Base-by-base conservation (phyloP, 2,888 invertebrate species). In the Dasysyrphus albostriatus region DNA sequence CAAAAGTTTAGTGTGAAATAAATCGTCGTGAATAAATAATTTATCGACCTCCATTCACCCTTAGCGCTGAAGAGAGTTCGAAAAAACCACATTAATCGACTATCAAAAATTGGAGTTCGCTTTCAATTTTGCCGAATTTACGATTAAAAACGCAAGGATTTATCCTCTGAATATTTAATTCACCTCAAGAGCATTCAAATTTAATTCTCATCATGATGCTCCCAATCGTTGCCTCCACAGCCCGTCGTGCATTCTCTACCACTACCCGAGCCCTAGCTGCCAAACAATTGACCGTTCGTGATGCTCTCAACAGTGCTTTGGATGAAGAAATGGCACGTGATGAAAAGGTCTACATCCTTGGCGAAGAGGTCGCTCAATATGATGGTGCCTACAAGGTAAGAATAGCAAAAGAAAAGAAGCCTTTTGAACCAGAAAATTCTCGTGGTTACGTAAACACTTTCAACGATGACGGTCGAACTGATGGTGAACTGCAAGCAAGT, bases 291-390 rank as follows among this genome's bases (percentile, higher is more conserved):
- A 98, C 98, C 6, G 98, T 99, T 3, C 94, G 99, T 91, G 99
- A 99, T 95, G 99, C 99, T 78, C 93, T 99, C 74, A 99, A 99
- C 93, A 94, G 96, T 81, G 99, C 99, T 0, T 94, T 99, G 91
- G 99, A 99, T 92, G 99, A 99, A 92, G 99, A 99, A 94, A 96
- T 99, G 95, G 96, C 96, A 90, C 94, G 96, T 83, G 99, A 99
- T 92, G 98, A 98, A 42, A 94, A 94, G 83, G 98, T 98, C 0
- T 98, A 98, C 92, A 91, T 98, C 54, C 90, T 99, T 88, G 99
- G 99, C 51, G 99, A 99, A 93, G 99, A 99, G 94, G 99, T 99
- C 0, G 99, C 99, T n/a, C 96, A 97, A 93, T 99, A 99, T 91
- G 99, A 99, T 92, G 99, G 99, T 88, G 98, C 99, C 65, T 99